Base-by-base conservation (phyloP, 2,113 vertebrate species). In the Cyrtonyx montezumae region DNA sequence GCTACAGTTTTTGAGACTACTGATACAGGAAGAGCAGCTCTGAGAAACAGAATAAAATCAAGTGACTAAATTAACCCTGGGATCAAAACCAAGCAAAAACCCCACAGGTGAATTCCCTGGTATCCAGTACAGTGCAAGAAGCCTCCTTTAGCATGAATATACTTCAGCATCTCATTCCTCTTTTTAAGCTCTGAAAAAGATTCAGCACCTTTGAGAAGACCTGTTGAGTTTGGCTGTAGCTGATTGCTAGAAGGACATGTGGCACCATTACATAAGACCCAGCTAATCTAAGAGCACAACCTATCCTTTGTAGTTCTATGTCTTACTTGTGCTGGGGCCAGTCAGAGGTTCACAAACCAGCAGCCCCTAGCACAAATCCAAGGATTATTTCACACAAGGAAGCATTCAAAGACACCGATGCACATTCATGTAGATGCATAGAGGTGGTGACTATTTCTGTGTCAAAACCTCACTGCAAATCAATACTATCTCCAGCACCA, bases 91-190 rank as follows among this genome's bases (percentile, higher is more conserved):
- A 56, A 32, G 4, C 30, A 32, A n/a, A 11, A 42, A 56, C 19
- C 2, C 9, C 21, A 8, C 3, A 7, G 2, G 2, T 36, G 12
- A 28, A 28, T 37, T 88, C 51, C 32, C 78, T 61, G 53, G 18
- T 59, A 68, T 4, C 42, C 40, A 15, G 16, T 1, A 3, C 2
- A 18, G 13, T 2, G 1, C 8, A 68, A 45, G 63, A 2, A 16
- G 51, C 2, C 8, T 48, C 58, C n/a, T 85, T 34, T 0, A 48
- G 21, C n/a, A 66, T 42, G 25, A 37, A 25, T 14, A 7, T 15
- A 5, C 7, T 4, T 40, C 34, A n/a, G 11, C 11, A 17, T n/a
- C 51, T 61, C 51, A 45, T 22, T 53, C 25, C 28, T 36, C 14
- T 16, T 68, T 43, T 48, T 1, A 51, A 40, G 48, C 13, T 37